Evolutionary conservation across 2,888 invertebrate genomes (phyloP).

Genomic region (Galerucella pusilla): DNA sequence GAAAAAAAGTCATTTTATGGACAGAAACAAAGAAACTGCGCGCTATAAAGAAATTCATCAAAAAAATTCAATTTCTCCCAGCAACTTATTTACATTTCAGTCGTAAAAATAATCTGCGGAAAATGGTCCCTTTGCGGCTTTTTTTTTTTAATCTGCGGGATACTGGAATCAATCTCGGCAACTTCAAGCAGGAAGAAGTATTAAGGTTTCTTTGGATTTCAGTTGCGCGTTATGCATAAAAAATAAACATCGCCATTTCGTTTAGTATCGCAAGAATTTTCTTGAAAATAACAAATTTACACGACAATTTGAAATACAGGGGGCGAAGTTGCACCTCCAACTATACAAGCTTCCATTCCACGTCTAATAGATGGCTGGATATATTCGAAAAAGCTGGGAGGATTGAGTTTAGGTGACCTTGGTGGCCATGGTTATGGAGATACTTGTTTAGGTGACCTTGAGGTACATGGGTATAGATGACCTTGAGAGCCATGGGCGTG

Average conservation of each 20-base stretch:
- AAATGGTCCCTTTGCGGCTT: constrained; percentile 37
- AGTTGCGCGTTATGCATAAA: background rate
- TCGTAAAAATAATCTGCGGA: constrained; percentile 49
- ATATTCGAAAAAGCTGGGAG: too few species aligned
- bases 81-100: constrained; percentile 49
- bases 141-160: constrained; percentile 45
- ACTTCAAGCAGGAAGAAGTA: constrained; percentile 26
- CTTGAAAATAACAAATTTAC: background rate
- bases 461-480: too few species aligned
- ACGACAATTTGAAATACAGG: background rate
- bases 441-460: too few species aligned
- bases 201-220: background rate
- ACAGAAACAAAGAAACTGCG: constrained; percentile 7
- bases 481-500: too few species aligned
- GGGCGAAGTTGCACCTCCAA: too few species aligned
- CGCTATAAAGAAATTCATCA: background rate
- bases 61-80: constrained; percentile 4
- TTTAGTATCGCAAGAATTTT: too few species aligned
- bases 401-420: too few species aligned
- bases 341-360: too few species aligned
- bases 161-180: constrained; percentile 48
- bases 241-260: too few species aligned
- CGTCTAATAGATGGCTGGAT: too few species aligned
- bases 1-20: background rate
- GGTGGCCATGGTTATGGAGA: too few species aligned